Conservation (phyloP, 2,888 invertebrate species). For the Caenorhabditis sp. region DNA sequence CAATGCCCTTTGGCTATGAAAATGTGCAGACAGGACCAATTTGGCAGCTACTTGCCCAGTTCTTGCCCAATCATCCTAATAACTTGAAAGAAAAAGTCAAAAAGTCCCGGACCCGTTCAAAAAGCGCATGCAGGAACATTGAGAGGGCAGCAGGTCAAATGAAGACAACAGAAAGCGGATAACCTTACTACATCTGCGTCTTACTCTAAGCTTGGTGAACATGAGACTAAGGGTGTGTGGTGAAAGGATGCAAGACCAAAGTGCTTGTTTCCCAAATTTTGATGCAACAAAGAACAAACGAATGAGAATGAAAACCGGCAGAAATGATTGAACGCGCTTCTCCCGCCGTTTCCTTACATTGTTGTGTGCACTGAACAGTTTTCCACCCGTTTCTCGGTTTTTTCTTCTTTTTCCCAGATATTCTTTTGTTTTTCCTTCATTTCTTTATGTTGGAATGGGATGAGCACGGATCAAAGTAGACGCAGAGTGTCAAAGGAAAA, state of each 20-base stretch:
- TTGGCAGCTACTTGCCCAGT: neutral
- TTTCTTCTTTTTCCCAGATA: conserved; percentile 13
- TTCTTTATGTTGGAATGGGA: neutral
- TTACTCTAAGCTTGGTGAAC: conserved; percentile 12
- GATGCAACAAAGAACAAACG: conserved; percentile 13
- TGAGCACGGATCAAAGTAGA: conserved; percentile 15
- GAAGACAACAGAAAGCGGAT: conserved; percentile 47
- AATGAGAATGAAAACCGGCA: neutral
- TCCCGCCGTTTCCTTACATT: neutral
- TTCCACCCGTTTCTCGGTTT: conserved; percentile 24
- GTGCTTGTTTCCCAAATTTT: conserved; percentile 22
- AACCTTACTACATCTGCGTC: conserved; percentile 46
- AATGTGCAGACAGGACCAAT: neutral
- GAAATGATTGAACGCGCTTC: conserved; percentile 21
- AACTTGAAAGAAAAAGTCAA: neutral
- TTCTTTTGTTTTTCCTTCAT: conserved; percentile 6
- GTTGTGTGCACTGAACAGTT: conserved; percentile 35
- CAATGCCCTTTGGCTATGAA: conserved; percentile 10
- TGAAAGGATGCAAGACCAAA: neutral
- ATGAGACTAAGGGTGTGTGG: conserved; percentile 7
- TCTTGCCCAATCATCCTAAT: conserved; percentile 2
- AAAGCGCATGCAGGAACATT: conserved; percentile 33
- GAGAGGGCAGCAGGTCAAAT: conserved; percentile 33
- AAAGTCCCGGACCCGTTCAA: conserved; percentile 14
- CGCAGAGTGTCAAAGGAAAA: conserved; percentile 2